phyloP scores from a whole-genome alignment of 2,113 vertebrate species.

The Phoenicopterus ruber region DNA sequence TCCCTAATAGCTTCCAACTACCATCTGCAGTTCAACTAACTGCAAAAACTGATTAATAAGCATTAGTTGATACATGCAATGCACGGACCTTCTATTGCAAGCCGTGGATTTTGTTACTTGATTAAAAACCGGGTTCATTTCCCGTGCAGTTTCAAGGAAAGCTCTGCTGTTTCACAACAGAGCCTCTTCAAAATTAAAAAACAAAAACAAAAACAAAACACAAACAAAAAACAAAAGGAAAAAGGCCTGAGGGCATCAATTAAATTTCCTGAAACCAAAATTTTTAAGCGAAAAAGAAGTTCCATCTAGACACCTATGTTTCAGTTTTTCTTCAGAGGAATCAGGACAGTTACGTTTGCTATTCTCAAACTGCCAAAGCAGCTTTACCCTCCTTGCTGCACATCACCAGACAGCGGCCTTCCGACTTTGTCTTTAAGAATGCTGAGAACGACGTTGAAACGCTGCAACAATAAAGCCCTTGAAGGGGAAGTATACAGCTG shows the following conservation, averaged over 20 bases:
- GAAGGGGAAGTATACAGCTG: conserved; percentile 22
- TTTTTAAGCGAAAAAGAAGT: conserved; percentile 4
- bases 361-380: conserved; percentile 16
- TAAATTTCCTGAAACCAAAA: neutral
- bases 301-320: conserved; percentile 36
- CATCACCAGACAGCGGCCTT: neutral
- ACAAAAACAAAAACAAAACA: neutral
- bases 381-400: conserved; percentile 3
- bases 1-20: conserved; percentile 29
- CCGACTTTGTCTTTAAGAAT: conserved; percentile 74
- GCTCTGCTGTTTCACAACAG: neutral
- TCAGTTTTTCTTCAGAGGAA: conserved; percentile 56
- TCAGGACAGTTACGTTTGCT: neutral
- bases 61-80: conserved; percentile 29
- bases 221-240: neutral
- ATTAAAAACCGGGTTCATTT: neutral
- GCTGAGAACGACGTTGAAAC: conserved; percentile 49
- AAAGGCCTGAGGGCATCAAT: neutral
- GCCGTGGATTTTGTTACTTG: neutral
- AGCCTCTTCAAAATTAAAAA: neutral
- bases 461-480: conserved; percentile 51
- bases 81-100: neutral
- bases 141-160: conserved; percentile 5
- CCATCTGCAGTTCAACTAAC: neutral
- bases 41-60: conserved; percentile 52